Evolutionary conservation across 2,888 invertebrate species (phyloP).

Genomic region (Busseola fusca): DNA sequence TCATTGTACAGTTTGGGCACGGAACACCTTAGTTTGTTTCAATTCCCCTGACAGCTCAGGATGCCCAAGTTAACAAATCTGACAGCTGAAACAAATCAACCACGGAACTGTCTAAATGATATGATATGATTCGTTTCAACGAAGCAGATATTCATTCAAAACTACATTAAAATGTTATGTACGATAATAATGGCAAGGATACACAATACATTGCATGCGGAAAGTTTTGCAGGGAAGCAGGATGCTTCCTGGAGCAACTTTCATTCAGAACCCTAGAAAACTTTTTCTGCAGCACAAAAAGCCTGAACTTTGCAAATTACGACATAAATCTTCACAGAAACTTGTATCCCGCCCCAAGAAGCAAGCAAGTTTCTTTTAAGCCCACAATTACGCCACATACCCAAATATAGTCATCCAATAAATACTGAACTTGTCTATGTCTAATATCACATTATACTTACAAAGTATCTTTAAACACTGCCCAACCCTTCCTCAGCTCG

Average conservation of each 20-base stretch:
- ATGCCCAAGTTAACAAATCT: constrained; percentile 58
- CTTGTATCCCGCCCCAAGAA: neutral
- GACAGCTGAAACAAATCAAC: constrained; percentile 49
- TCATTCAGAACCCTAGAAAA: neutral
- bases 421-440: constrained; percentile 30
- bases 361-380: constrained; percentile 1
- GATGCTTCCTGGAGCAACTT: constrained; percentile 5
- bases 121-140: constrained; percentile 17
- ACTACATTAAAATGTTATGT: constrained; percentile 20
- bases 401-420: constrained; percentile 38
- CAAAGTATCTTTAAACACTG: constrained; percentile 34
- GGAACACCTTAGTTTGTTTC: constrained; percentile 63
- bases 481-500: constrained; percentile 22
- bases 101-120: constrained; percentile 32
- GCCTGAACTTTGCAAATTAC: constrained; percentile 17
- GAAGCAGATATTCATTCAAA: constrained; percentile 16
- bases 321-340: neutral
- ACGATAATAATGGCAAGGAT: constrained; percentile 15
- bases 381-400: constrained; percentile 18
- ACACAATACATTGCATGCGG: constrained; percentile 4
- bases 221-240: constrained; percentile 11
- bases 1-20: constrained; percentile 55
- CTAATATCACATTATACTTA: constrained; percentile 53
- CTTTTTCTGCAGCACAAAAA: neutral
- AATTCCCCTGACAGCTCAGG: constrained; percentile 58